These are phyloP conservation scores for Sebastes miniatus DNA, from an alignment of 2,797 vertebrate genomes.

Conservation along the genomic window DNA sequence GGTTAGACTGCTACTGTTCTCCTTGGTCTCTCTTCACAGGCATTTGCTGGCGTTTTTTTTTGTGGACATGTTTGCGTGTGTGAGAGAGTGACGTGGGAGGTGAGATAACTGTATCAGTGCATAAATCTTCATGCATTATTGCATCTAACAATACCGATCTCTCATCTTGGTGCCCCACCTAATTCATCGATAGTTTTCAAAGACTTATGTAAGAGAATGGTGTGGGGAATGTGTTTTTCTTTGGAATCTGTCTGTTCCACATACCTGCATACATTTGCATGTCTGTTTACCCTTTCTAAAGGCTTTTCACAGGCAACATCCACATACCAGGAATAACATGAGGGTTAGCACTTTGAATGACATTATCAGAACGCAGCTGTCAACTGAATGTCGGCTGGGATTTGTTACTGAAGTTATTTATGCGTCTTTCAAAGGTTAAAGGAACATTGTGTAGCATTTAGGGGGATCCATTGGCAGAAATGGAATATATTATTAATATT, in stretches of 20 bases:
- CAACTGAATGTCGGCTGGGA: neutral
- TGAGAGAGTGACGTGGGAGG: neutral
- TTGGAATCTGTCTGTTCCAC: neutral
- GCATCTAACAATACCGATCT: neutral
- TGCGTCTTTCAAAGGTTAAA: neutral
- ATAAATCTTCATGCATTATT: neutral
- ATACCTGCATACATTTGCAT: neutral
- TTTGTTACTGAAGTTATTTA: neutral
- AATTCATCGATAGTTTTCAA: neutral
- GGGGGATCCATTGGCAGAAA: too few species aligned
- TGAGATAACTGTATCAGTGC: neutral
- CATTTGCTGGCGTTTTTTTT: neutral
- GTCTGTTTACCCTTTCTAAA: neutral
- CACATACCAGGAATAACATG: neutral
- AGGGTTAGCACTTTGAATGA: neutral
- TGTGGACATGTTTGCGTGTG: neutral
- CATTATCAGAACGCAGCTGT: neutral
- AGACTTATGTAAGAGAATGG: neutral
- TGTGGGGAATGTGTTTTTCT: neutral
- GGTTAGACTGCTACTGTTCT: constrained; percentile 59
- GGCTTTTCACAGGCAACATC: neutral
- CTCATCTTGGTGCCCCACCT: neutral
- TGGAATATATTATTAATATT: too few species aligned
- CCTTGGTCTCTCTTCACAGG: neutral
- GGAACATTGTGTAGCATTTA: too few species aligned